Evolutionary conservation across 2,113 vertebrate species (phyloP).

Genomic region (Dryoscopus gambensis): DNA sequence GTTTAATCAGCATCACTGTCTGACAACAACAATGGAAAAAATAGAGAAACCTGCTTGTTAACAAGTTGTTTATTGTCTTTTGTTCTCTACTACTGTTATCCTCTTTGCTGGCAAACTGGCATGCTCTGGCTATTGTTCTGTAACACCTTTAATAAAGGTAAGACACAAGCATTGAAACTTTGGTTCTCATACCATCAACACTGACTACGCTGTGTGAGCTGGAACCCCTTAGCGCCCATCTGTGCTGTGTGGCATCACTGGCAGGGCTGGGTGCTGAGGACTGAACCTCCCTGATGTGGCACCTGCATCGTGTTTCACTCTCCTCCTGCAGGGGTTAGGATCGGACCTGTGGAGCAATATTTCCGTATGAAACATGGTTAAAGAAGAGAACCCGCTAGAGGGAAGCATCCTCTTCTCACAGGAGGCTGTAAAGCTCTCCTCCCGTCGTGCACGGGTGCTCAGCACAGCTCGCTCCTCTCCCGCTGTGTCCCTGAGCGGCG

Average conservation of each 20-base stretch:
- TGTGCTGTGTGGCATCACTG: rapidly evolving
- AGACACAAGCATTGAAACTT: constrained; percentile 11
- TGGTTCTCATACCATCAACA: not conserved
- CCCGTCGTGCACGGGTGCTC: rapidly evolving
- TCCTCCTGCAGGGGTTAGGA: rapidly evolving
- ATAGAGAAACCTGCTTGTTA: not conserved
- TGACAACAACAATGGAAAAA: not conserved
- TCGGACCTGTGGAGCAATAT: rapidly evolving
- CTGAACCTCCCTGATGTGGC: rapidly evolving
- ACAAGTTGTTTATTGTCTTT: not conserved
- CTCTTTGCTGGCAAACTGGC: not conserved
- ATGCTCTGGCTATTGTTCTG: constrained; percentile 20
- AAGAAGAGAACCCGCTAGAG: not conserved
- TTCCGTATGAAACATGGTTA: rapidly evolving
- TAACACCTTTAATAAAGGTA: constrained; percentile 63
- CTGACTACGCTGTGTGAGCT: rapidly evolving
- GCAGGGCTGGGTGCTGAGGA: not conserved
- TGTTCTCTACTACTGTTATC: not conserved
- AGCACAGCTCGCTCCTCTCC: rapidly evolving
- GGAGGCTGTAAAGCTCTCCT: rapidly evolving
- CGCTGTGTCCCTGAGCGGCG: too few species aligned
- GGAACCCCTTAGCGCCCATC: rapidly evolving
- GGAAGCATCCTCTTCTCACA: rapidly evolving
- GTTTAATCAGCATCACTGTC: not conserved
- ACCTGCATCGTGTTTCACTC: rapidly evolving